These are phyloP conservation scores for Anguilla megastoma DNA, from an alignment of 2,797 vertebrate species.

Conservation along the genomic window DNA sequence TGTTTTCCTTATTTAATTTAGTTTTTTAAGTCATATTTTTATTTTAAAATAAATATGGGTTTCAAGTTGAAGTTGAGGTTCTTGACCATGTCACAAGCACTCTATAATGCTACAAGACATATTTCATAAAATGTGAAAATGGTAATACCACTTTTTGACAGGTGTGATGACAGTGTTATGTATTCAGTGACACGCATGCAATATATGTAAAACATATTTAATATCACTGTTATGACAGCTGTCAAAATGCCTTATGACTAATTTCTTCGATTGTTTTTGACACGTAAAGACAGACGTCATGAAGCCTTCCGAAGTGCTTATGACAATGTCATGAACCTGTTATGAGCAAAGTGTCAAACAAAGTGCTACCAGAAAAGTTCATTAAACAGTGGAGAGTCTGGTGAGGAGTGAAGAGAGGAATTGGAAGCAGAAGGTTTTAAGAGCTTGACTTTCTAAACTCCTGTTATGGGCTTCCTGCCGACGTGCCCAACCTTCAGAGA, in stretches of 20 bases:
- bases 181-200: neutral
- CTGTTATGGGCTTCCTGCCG: slow-evolving; percentile 46
- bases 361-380: neutral
- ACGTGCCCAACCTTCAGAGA: slow-evolving; percentile 51
- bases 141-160: too few relatives aligned
- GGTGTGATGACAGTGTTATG: too few relatives aligned
- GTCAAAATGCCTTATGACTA: too few relatives aligned
- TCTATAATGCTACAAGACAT: too few relatives aligned
- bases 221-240: too few relatives aligned
- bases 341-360: neutral
- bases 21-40: too few relatives aligned
- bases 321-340: neutral
- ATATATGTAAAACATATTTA: too few relatives aligned
- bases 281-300: neutral
- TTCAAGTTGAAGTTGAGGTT: neutral
- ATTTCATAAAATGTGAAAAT: too few relatives aligned
- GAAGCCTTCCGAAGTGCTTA: neutral
- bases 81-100: too few relatives aligned
- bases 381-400: neutral
- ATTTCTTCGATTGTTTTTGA: neutral
- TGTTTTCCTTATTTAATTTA: too few relatives aligned
- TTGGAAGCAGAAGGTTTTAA: neutral
- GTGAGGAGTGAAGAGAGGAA: neutral
- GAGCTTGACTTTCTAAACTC: neutral
- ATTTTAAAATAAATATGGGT: neutral